phyloP scores from a whole-genome alignment of 2,113 vertebrate species.

The Sphyrna mokarran region DNA sequence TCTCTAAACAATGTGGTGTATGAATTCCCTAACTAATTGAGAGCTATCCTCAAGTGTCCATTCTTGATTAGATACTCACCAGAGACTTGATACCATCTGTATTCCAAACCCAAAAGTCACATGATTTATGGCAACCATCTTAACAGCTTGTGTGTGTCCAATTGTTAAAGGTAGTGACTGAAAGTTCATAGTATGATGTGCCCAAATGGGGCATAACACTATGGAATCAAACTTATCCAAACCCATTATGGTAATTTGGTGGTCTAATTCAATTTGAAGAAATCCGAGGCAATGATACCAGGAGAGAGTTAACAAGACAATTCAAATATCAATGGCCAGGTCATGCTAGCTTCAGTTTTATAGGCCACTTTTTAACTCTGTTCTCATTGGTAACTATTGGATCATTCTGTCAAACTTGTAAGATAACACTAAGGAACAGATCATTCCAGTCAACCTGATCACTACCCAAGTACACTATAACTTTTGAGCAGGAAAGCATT shows the following conservation, averaged over 20 bases:
- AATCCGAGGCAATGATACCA: neutral
- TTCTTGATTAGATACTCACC: no score
- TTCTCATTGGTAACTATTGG: no score
- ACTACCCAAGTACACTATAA: neutral
- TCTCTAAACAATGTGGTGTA: no score
- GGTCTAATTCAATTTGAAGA: neutral
- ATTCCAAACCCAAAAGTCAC: no score
- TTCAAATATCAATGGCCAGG: neutral
- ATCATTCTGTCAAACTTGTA: neutral
- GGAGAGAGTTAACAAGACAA: neutral
- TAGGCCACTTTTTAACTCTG: no score
- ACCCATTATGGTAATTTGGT: neutral
- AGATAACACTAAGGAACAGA: neutral
- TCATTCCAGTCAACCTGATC: neutral
- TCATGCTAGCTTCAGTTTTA: neutral
- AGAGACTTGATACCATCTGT: no score
- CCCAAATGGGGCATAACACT: neutral
- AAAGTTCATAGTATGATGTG: no score
- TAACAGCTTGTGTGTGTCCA: no score
- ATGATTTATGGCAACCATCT: no score
- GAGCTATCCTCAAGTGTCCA: no score
- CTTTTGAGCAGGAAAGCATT: neutral
- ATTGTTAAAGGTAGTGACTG: no score
- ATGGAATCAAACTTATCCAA: neutral
- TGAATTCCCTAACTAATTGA: no score